phyloP scores from a whole-genome alignment of 2,888 invertebrate species.

The Crematogaster levior region DNA sequence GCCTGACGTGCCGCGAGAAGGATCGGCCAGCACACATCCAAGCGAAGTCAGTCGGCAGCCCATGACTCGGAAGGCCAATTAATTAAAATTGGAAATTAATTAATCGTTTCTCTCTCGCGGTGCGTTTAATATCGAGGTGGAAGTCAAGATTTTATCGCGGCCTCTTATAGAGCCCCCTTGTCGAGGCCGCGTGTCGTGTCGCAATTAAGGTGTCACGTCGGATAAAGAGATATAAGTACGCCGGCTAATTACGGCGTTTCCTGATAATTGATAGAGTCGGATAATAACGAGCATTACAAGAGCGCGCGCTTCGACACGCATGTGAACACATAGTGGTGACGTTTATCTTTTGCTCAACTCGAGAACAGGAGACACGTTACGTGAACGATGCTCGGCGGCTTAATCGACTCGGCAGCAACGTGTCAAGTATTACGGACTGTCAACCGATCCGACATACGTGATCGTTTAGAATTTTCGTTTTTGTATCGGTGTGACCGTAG shows the following conservation, averaged over 20 bases:
- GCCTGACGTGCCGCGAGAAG: conserved; percentile 27
- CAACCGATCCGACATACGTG: conserved; percentile 22
- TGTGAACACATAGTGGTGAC: conserved; percentile 7
- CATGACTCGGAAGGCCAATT: conserved; percentile 19
- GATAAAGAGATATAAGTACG: conserved; percentile 41
- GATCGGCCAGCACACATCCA: neutral
- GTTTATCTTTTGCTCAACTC: neutral
- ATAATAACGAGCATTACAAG: conserved; percentile 35
- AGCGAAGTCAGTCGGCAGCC: conserved; percentile 10
- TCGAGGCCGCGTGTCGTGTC: conserved; percentile 21
- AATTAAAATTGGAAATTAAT: conserved; percentile 51
- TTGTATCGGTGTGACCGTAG: conserved; percentile 29
- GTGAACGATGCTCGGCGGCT: conserved; percentile 9
- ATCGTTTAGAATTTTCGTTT: conserved; percentile 58
- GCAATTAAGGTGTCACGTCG: conserved; percentile 50
- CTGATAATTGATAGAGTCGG: conserved; percentile 28
- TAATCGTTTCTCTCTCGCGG: conserved; percentile 29
- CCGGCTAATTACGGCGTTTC: conserved; percentile 40
- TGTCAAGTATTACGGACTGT: conserved; percentile 15
- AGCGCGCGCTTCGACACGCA: conserved; percentile 20
- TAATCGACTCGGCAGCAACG: conserved; percentile 22
- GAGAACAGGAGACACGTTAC: neutral
- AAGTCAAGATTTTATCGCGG: conserved; percentile 42
- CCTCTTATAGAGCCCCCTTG: conserved; percentile 5
- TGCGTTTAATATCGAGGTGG: conserved; percentile 27